Conservation (phyloP, 2,888 invertebrate species). For the Conops quadrifasciatus region DNA sequence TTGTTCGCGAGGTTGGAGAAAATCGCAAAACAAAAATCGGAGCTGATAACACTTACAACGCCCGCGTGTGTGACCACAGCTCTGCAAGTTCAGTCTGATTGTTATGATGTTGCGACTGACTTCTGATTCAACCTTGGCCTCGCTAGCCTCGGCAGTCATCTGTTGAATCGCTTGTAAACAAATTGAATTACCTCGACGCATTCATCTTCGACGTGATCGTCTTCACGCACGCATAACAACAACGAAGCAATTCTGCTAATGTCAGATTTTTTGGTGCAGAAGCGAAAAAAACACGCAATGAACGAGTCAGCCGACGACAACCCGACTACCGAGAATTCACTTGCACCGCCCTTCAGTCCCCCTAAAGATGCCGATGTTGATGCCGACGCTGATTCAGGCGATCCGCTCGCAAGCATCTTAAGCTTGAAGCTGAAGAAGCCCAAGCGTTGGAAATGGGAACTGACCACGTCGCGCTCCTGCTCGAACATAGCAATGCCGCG, state of each 20-base stretch:
- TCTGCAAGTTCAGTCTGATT: too few species aligned
- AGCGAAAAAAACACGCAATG: constrained; percentile 42
- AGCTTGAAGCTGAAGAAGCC: constrained; percentile 69
- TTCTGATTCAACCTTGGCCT: constrained; percentile 1
- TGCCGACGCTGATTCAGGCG: constrained; percentile 42
- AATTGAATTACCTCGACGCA: constrained; percentile 5
- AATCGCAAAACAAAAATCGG: background rate
- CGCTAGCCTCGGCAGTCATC: background rate
- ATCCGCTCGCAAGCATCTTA: constrained; percentile 64
- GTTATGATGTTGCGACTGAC: constrained; percentile 10
- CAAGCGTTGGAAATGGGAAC: constrained; percentile 69
- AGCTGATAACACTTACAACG: too few species aligned
- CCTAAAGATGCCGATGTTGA: constrained; percentile 25
- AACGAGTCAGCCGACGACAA: background rate
- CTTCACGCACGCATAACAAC: constrained; percentile 26
- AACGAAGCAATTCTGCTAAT: constrained; percentile 42
- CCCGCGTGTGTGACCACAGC: background rate
- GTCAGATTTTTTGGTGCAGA: constrained; percentile 52
- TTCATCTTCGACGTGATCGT: constrained; percentile 40
- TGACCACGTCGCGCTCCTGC: constrained; percentile 70
- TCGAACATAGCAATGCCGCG: constrained; percentile 68
- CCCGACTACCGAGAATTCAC: background rate
- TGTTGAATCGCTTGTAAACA: background rate
- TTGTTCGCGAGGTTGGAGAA: too few species aligned
- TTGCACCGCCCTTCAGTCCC: background rate